Conservation (phyloP, 2,113 vertebrate genomes). For the Heptranchias perlo region DNA sequence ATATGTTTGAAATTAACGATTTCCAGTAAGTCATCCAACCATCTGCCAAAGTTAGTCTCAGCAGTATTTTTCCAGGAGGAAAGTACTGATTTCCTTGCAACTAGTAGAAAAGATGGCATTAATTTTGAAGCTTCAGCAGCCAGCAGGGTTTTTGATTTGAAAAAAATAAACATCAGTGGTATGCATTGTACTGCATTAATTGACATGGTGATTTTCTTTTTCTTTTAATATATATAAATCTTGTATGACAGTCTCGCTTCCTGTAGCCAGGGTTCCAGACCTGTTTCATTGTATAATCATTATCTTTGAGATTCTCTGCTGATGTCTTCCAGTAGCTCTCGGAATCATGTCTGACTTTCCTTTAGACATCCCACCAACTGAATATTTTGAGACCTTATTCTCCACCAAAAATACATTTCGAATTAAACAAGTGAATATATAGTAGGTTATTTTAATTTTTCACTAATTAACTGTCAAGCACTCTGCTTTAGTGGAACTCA, state of each 20-base stretch:
- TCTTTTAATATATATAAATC: neutral
- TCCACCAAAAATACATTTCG: neutral
- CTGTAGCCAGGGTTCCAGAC: neutral
- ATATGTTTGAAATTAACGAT: neutral
- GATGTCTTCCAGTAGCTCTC: neutral
- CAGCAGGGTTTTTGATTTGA: neutral
- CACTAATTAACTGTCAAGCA: neutral
- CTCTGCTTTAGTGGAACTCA: neutral
- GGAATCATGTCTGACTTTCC: neutral
- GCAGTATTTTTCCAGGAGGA: neutral
- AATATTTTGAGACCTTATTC: neutral
- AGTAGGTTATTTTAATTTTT: neutral
- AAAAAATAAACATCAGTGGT: neutral
- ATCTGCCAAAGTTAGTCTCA: neutral
- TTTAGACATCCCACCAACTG: neutral
- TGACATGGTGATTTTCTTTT: neutral
- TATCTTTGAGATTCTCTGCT: neutral
- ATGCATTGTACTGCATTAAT: neutral
- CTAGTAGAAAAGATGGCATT: neutral
- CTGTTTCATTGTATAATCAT: neutral
- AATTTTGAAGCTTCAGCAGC: neutral
- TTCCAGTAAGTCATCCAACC: neutral
- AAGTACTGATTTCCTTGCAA: neutral
- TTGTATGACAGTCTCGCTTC: neutral
- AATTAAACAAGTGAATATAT: neutral